A percentile compares a stretch with the other conserved stretches of the same genome.
phyloP scores from a whole-genome alignment of 2,113 vertebrate species.

The Anser brachyrhynchus region DNA sequence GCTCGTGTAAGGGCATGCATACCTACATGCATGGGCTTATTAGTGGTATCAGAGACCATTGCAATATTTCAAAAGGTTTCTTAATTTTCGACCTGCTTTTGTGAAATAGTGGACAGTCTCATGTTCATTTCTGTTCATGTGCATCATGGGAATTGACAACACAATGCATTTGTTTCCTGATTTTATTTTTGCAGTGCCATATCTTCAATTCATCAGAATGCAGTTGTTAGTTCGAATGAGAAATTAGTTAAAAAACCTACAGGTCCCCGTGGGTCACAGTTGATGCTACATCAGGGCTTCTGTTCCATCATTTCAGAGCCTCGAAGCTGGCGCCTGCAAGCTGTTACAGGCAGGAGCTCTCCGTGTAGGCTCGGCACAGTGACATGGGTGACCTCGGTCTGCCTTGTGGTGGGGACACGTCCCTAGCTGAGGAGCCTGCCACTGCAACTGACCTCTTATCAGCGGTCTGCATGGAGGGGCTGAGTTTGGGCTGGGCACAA shows the following conservation, averaged over 20 bases:
- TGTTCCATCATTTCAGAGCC: background rate
- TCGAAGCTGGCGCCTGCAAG: background rate
- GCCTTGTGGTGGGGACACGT: background rate
- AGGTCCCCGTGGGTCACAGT: background rate
- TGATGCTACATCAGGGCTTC: background rate
- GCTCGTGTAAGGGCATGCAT: background rate
- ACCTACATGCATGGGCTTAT: background rate
- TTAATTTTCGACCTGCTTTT: background rate
- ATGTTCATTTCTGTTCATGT: background rate
- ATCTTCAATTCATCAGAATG: background rate
- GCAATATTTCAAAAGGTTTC: background rate
- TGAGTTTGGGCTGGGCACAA: fast-evolving
- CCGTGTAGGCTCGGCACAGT: background rate
- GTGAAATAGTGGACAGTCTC: background rate
- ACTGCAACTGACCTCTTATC: background rate
- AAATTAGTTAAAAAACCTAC: background rate
- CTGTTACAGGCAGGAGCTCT: background rate
- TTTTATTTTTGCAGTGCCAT: background rate
- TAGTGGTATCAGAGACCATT: background rate
- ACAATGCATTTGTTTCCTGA: background rate
- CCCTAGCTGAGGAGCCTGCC: background rate
- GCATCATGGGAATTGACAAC: background rate
- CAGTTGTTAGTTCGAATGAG: background rate
- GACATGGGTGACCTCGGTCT: background rate
- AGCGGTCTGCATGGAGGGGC: fast-evolving